Evolutionary conservation across 2,113 vertebrate species (phyloP), one percentile per base, ranked within the genome.

Genomic region (Menidia beryllina): DNA sequence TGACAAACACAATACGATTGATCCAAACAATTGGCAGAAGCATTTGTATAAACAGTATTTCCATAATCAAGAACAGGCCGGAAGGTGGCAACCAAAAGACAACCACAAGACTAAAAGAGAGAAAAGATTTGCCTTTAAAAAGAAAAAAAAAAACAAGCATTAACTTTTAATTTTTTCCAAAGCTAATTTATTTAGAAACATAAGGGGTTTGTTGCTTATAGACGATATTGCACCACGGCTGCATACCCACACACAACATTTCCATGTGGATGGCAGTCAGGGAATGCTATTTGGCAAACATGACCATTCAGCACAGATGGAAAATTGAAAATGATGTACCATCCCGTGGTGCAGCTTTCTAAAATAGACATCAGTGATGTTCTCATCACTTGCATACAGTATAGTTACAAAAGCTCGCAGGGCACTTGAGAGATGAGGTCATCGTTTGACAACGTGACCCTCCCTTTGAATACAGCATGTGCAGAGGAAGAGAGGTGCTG

Each of bases 401-500:
- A 12, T 65, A 48, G 75, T 48, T 77, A 68, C 36, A 15, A 74
- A 67, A 47, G 15, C 19, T 20, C 3, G 36, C 19, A 34, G 11
- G 49, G 19, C 17, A n/a, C 45, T 12, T 8, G n/a, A 63, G 75
- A 55, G 65, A 76, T 90, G 73, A 90, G 74, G 86, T 89, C 82
- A 89, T 89, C 49, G 12, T 75, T 83, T 64, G 64, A 57, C 20
- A 66, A 57, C 20, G 55, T 71, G 74, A 80, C 69, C 50, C 36
- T 83, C 87, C 88, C 81, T 85, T 75, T 39, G 51, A 75, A 54
- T 70, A 82, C n/a, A n/a, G 48, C 83, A 84, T 89, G 82, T 87
- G 89, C 6, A 45, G 62, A 84, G 88, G 86, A 90, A 91, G 77
- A 67, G 67, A 70, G 77, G 69, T 20, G 47, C 91, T 90, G 86